Conservation (phyloP, 2,113 vertebrate species). For the Bujurquina vittata region DNA sequence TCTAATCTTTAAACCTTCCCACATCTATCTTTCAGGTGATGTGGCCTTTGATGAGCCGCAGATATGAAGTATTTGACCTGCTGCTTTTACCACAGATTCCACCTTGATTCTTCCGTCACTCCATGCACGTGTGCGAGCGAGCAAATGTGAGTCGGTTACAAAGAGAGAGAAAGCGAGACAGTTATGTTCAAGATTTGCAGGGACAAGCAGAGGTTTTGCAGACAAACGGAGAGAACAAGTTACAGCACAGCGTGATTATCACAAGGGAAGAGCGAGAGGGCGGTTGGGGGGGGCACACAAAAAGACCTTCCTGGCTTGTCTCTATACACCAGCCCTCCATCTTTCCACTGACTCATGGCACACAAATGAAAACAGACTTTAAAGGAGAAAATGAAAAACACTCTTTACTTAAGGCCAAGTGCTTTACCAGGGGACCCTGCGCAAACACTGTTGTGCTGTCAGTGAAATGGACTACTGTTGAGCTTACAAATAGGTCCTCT, state of each 20-base stretch:
- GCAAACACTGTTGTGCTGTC: slow-evolving; percentile 52
- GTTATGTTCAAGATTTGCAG: slow-evolving; percentile 60
- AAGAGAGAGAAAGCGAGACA: not conserved
- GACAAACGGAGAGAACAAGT: slow-evolving; percentile 69
- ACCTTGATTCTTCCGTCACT: slow-evolving; percentile 13
- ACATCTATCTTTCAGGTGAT: slow-evolving; percentile 40
- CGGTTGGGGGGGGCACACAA: not conserved
- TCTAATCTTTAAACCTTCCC: slow-evolving; percentile 40
- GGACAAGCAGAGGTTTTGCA: slow-evolving; percentile 56
- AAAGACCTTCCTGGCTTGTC: slow-evolving; percentile 52
- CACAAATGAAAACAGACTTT: slow-evolving; percentile 73
- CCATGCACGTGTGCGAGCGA: not conserved
- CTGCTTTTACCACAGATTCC: slow-evolving; percentile 36
- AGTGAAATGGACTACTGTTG: slow-evolving; percentile 53
- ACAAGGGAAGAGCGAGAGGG: slow-evolving; percentile 39
- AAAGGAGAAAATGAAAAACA: slow-evolving; percentile 64
- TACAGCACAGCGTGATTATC: slow-evolving; percentile 69
- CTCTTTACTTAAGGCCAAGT: slow-evolving; percentile 62
- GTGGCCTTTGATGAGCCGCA: slow-evolving; percentile 45
- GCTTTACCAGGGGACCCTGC: slow-evolving; percentile 56
- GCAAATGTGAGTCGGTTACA: slow-evolving; percentile 4
- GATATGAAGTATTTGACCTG: slow-evolving; percentile 34
- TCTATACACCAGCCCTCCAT: slow-evolving; percentile 45
- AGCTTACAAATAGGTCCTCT: slow-evolving; percentile 33
- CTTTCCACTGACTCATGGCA: slow-evolving; percentile 72